Base-by-base conservation (phyloP, 2,797 vertebrate genomes). In the Myotis myotis region DNA sequence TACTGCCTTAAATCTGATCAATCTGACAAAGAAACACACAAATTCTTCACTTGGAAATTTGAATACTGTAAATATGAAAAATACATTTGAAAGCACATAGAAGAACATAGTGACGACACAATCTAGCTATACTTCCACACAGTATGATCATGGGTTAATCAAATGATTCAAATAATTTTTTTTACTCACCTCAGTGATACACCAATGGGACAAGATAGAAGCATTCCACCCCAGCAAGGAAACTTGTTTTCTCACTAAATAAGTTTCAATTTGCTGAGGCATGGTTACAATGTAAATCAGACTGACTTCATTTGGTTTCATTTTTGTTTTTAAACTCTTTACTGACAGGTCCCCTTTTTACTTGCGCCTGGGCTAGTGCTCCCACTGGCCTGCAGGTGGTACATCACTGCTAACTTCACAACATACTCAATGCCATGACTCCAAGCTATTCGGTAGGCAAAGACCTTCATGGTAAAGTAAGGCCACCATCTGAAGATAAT, bases 241-340 rank as follows among this genome's bases (percentile, higher is more conserved):
- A 62, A 4, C 90, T 1, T n/a, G 75, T 57, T 64, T 64, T 75
- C 64, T 75, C 70, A 80, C 38, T 25, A 25, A 88, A 92, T 47
- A 76, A 51, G n/a, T 80, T 93, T 83, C 70, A 76, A 62, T 62
- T 80, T 71, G 12, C 47, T 22, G 28, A 76, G 16, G 13, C 12
- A 81, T 4, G 4, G 33, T 30, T 80, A 41, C 49, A 91, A 71
- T 60, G 57, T 51, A 83, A 87, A 72, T 87, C 33, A 76, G 6
- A 79, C 44, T 22, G 10, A 81, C 53, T 85, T 90, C 71, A 33
- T 66, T 87, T 76, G 53, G 11, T 47, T 93, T 93, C 51, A 90
- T 72, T 76, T 49, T 72, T 94, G n/a, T 55, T 75, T 80, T 81
- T 44, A 80, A 86, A 55, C 87, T 84, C 2, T 17, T n/a, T n/a